Percentiles rank a stretch among this genome's conserved stretches.
These are phyloP conservation scores for Muschampia plurimacula DNA, from an alignment of 2,888 invertebrate genomes.

Conservation along the genomic window DNA sequence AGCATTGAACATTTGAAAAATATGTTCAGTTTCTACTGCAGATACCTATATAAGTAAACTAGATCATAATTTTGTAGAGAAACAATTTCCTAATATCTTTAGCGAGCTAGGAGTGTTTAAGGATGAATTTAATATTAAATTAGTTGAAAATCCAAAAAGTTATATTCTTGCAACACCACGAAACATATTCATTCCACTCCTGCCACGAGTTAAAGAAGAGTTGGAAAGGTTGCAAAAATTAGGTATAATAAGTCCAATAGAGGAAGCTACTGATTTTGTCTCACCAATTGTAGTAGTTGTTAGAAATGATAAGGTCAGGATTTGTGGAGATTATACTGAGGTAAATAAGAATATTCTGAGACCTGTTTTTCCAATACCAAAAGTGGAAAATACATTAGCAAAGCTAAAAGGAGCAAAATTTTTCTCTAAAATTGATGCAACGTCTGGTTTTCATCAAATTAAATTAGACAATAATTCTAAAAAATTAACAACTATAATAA, in stretches of 20 bases:
- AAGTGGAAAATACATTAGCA: neutral
- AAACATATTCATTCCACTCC: neutral
- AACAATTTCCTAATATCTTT: neutral
- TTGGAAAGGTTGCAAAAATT: neutral
- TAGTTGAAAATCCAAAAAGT: neutral
- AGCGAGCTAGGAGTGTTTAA: neutral
- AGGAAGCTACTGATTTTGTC: neutral
- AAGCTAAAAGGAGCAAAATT: neutral
- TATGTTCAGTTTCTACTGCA: neutral
- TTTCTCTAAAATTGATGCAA: slow-evolving; percentile 2
- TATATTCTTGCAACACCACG: neutral
- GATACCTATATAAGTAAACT: neutral
- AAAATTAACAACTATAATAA: neutral
- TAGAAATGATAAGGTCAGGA: neutral
- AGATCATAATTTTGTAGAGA: neutral
- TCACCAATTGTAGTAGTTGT: neutral
- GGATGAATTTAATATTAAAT: neutral
- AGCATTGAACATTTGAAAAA: slow-evolving; percentile 1
- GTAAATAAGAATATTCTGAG: neutral
- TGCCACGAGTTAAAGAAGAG: neutral
- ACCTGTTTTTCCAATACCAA: neutral
- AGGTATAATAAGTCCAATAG: neutral
- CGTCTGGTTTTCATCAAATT: neutral
- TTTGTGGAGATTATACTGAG: slow-evolving; percentile 4
- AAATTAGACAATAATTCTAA: neutral